Percentiles rank a stretch among this genome's conserved stretches.
Conservation (phyloP, 2,797 vertebrate genomes). For the Sorex maritimensis region DNA sequence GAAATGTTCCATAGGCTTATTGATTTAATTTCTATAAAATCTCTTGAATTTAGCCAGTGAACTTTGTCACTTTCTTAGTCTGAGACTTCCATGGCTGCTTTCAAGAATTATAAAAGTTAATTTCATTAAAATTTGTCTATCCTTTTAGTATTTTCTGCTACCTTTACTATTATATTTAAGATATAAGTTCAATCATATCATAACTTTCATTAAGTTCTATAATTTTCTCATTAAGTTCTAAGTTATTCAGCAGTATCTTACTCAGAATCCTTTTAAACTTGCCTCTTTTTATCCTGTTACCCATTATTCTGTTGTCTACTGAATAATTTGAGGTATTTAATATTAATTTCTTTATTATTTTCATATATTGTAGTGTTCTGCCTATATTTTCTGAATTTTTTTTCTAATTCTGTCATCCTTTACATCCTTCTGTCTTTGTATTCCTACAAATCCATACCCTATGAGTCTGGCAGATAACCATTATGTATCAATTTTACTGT, state of each 20-base stretch:
- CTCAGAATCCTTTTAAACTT: conserved; percentile 28
- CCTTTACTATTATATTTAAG: not conserved
- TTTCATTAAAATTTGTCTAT: not conserved
- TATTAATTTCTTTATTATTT: not conserved
- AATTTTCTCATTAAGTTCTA: not conserved
- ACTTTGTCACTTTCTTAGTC: not conserved
- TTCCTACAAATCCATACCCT: not conserved
- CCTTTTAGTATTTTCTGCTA: not conserved
- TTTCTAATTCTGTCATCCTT: not conserved
- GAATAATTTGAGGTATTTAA: conserved; percentile 33
- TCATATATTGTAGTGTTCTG: conserved; percentile 30
- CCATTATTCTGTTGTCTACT: not conserved
- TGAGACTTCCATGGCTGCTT: not conserved
- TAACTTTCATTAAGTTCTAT: conserved; percentile 9
- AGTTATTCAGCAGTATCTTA: not conserved
- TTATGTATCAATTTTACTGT: not conserved
- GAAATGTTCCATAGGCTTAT: not conserved
- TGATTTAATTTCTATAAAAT: conserved; percentile 3
- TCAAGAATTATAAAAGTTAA: not conserved
- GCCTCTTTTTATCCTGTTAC: not conserved
- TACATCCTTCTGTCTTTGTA: not conserved
- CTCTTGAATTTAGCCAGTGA: not conserved
- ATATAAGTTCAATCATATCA: not conserved
- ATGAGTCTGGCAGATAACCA: not conserved
- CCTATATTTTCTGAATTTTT: not conserved